Evolutionary conservation across 2,113 vertebrate species (phyloP).

Genomic region (Atlantisia rogersi): DNA sequence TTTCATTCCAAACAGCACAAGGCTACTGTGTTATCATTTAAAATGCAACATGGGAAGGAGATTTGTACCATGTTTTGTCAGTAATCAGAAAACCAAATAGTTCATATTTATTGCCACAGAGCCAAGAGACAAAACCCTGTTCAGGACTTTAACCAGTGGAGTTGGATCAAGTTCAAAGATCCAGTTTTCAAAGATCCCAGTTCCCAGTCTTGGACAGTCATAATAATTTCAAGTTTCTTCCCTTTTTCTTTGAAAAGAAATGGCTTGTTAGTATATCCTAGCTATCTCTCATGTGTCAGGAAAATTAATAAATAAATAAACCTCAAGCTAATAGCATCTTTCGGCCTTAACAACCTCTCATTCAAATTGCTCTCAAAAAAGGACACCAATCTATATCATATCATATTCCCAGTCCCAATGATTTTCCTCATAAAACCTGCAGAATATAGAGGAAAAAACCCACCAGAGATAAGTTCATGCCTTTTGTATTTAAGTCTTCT

Average conservation of each 20-base stretch:
- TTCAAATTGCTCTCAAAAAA: background rate
- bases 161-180: background rate
- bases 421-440: background rate
- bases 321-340: background rate
- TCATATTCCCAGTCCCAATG: background rate
- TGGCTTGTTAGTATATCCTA: background rate
- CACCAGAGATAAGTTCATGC: background rate
- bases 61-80: background rate
- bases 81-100: background rate
- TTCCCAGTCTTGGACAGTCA: rapidly evolving
- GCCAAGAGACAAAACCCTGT: background rate
- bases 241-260: background rate
- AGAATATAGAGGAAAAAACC: background rate
- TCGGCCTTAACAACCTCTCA: background rate
- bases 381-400: background rate
- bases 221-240: background rate
- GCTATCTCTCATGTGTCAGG: background rate
- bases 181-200: background rate
- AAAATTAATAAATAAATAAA: background rate
- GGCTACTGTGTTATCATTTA: background rate
- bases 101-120: background rate
- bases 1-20: background rate
- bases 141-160: background rate
- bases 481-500: background rate
- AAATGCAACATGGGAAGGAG: background rate